These are phyloP conservation scores for Trichopoda pennipes DNA, from an alignment of 2,888 invertebrate genomes.

Conservation along the genomic window DNA sequence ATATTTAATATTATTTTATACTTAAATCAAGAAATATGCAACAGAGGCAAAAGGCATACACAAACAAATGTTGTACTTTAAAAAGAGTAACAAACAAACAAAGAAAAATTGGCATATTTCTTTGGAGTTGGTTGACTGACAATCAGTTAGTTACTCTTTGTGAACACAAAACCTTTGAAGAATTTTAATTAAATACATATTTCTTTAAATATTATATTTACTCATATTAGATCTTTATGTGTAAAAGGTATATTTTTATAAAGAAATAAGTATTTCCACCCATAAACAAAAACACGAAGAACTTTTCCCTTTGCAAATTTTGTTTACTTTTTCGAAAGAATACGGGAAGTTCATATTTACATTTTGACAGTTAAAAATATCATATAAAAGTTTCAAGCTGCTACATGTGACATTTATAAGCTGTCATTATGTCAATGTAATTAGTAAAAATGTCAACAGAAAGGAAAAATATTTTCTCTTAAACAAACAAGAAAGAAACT, in stretches of 20 bases:
- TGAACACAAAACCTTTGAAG: slow-evolving; percentile 51
- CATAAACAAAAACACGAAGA: background rate
- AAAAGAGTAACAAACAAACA: slow-evolving; percentile 4
- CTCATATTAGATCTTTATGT: slow-evolving; percentile 32
- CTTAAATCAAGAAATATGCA: slow-evolving; percentile 34
- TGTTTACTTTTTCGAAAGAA: slow-evolving; percentile 25
- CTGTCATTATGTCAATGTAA: slow-evolving; percentile 66
- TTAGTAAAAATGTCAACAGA: slow-evolving; percentile 57
- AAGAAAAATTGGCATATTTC: slow-evolving; percentile 58
- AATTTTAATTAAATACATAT: slow-evolving; percentile 65
- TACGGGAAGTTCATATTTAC: slow-evolving; percentile 22
- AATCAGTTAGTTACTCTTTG: slow-evolving; percentile 18
- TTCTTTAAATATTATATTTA: background rate
- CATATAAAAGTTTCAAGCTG: slow-evolving; percentile 30
- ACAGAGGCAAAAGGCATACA: background rate
- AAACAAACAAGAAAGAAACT: background rate
- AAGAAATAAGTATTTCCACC: background rate
- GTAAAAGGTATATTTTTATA: background rate
- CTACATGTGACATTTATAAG: slow-evolving; percentile 61
- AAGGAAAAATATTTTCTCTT: slow-evolving; percentile 25
- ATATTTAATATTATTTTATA: slow-evolving; percentile 29
- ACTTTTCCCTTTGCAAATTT: too few species aligned
- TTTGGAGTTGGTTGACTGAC: slow-evolving; percentile 39
- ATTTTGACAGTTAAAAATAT: slow-evolving; percentile 55
- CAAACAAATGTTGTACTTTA: slow-evolving; percentile 3